Percentiles rank a stretch among this genome's conserved stretches.
Evolutionary conservation across 2,113 vertebrate species (phyloP).

Genomic region (Hydropotes inermis): DNA sequence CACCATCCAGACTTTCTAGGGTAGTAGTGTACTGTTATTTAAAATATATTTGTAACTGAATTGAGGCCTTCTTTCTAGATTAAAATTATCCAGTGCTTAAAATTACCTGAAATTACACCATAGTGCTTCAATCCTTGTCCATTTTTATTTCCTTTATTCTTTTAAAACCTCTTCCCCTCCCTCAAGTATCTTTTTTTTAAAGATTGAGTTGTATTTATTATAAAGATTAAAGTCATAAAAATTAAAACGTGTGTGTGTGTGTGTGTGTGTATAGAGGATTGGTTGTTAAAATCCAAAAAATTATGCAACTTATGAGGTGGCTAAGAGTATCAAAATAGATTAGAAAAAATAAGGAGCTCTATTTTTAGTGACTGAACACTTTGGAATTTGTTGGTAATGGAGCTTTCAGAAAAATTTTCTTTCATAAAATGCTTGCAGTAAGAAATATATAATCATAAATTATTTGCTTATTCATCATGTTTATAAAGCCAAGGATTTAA

Average conservation of each 20-base stretch:
- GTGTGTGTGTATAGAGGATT: background rate
- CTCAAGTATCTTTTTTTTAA: background rate
- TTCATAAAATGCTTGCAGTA: background rate
- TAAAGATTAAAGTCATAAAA: background rate
- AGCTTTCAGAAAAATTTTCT: slow-evolving; percentile 4
- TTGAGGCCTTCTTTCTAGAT: slow-evolving; percentile 31
- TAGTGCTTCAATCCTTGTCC: background rate
- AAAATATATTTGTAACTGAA: slow-evolving; percentile 22
- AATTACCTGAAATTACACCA: background rate
- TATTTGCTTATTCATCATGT: background rate
- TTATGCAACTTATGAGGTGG: background rate
- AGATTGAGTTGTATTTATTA: background rate
- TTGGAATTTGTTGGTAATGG: background rate
- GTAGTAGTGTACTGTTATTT: background rate
- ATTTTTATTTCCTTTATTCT: slow-evolving; percentile 3
- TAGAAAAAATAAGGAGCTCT: background rate
- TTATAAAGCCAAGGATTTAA: slow-evolving; percentile 15
- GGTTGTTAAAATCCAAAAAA: background rate
- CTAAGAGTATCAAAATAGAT: slow-evolving; percentile 21
- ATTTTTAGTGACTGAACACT: background rate
- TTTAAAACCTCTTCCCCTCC: background rate
- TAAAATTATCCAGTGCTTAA: slow-evolving; percentile 31
- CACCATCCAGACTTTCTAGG: background rate
- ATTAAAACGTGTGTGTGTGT: background rate
- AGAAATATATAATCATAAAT: slow-evolving; percentile 20